Conservation (phyloP, 2,797 vertebrate species). For the Enteromius anoplus region DNA sequence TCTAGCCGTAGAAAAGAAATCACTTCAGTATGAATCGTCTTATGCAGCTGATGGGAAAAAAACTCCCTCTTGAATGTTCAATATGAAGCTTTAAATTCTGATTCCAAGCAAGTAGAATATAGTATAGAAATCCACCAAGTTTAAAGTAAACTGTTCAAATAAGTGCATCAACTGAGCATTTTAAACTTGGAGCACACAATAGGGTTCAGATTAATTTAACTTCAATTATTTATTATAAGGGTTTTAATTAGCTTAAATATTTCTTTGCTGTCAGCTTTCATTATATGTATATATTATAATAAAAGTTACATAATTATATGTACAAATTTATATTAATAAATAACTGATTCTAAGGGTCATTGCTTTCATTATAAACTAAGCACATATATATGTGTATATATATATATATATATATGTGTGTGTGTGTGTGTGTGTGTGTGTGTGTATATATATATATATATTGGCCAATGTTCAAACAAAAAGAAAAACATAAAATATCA, state of each 20-base stretch:
- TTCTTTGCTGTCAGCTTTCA: background rate
- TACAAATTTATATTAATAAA: background rate
- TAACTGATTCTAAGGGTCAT: background rate
- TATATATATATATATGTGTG: too few relatives aligned
- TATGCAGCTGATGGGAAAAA: constrained; percentile 3
- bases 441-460: background rate
- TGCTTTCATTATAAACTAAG: background rate
- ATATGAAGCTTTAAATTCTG: background rate
- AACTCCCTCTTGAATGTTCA: constrained; percentile 3
- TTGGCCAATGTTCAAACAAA: background rate
- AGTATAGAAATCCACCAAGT: background rate
- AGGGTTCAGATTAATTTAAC: background rate
- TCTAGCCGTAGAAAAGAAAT: constrained; percentile 1
- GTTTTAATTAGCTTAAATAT: background rate
- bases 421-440: too few relatives aligned
- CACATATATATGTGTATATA: too few relatives aligned
- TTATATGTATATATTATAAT: background rate
- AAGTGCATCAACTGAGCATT: background rate
- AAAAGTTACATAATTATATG: too few relatives aligned
- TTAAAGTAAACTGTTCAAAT: background rate
- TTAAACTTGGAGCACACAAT: background rate
- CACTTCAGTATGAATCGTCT: background rate
- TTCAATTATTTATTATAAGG: background rate
- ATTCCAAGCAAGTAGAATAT: background rate
- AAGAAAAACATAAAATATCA: background rate